Conservation (phyloP, 2,888 invertebrate genomes). For the Andrena minutula region DNA sequence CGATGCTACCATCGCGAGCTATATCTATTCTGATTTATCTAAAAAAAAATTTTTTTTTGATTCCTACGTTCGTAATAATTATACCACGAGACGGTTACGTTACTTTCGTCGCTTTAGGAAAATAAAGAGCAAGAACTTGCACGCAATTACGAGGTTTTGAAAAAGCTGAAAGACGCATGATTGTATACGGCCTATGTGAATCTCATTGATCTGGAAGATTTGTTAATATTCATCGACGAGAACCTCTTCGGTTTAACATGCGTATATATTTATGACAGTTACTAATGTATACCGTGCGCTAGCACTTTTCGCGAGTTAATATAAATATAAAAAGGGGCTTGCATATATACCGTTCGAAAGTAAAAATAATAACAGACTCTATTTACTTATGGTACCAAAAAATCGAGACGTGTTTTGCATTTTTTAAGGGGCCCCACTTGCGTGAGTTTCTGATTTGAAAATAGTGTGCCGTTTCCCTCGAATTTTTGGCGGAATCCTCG, state of each 20-base stretch:
- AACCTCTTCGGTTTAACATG: slow-evolving; percentile 22
- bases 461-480: not conserved
- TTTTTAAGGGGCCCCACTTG: slow-evolving; percentile 23
- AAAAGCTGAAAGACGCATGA: not conserved
- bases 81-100: not conserved
- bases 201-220: slow-evolving; percentile 9
- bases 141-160: not conserved
- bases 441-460: slow-evolving; percentile 14
- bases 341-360: slow-evolving; percentile 29
- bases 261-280: slow-evolving; percentile 19
- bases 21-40: not conserved
- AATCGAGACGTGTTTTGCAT: slow-evolving; percentile 15
- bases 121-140: not conserved
- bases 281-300: slow-evolving; percentile 10
- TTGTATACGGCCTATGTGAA: slow-evolving; percentile 6
- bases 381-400: slow-evolving; percentile 43
- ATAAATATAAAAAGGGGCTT: slow-evolving; percentile 38
- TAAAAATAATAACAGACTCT: slow-evolving; percentile 42
- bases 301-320: slow-evolving; percentile 22
- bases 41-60: not conserved
- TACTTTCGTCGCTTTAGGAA: not conserved
- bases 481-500: slow-evolving; percentile 21
- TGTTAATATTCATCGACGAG: slow-evolving; percentile 25
- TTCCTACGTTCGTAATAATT: not conserved
- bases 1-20: not conserved